Base-by-base conservation (phyloP, 2,888 invertebrate genomes). In the Idaea straminata region DNA sequence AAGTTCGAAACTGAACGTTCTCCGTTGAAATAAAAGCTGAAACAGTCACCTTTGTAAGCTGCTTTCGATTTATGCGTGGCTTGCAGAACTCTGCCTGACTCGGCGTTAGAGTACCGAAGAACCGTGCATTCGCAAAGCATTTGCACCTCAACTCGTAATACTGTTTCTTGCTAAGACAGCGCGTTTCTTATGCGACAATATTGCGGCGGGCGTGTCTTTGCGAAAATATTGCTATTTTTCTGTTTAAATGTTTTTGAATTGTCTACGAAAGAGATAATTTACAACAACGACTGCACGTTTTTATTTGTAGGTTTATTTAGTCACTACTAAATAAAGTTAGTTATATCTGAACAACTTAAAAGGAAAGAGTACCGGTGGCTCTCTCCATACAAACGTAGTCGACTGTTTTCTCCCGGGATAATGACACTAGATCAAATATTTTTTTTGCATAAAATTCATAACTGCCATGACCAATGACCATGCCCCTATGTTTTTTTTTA, bases 31-130 rank as follows among this genome's bases (percentile, higher is more conserved):
- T 82, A 82, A 79, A 81, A 81, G 79, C 81, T 80, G 77, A 78
- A 80, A 72, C 77, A 78, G 81, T 81, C 80, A 78, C 77, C 78
- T 81, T 77, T 83, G 80, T 83, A 82, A 83, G 83, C 84, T 74
- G 82, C 81, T 84, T 84, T 81, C 82, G 81, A 84, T 84, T 83
- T 83, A 82, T 82, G 81, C 78, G 74, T 76, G 68, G 75, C 75
- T 71, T 69, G 81, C 77, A 79, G 77, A 80, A 76, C 78, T 35
- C 61, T 13, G 59, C 16, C 59, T 62, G 63, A 64, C 61, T 63
- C 59, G 47, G 58, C 62, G 57, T 73, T 69, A 59, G 69, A 62
- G 69, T 68, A 74, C 76, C 75, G 65, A 67, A 78, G 81, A 83
- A 78, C 79, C 75, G 77, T 76, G 78, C 81, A 77, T 72, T 71